phyloP scores from a whole-genome alignment of 2,888 invertebrate species.

The Drosophila falleni region DNA sequence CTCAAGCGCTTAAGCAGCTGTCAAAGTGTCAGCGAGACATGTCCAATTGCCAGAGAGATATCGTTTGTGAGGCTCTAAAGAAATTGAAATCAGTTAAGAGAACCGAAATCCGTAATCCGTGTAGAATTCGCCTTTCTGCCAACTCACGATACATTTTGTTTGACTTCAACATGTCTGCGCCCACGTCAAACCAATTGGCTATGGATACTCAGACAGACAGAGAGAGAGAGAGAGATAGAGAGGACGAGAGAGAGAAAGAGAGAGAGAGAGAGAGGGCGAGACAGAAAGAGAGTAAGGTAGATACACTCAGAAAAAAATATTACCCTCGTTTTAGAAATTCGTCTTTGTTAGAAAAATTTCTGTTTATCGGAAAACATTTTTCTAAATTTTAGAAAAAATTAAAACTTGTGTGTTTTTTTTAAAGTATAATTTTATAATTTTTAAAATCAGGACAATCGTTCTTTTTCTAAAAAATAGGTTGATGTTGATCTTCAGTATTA shows the following conservation, averaged over 20 bases:
- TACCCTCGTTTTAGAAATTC: too few species aligned
- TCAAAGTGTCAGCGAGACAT: constrained; percentile 65
- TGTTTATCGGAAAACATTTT: too few species aligned
- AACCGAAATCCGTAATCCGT: constrained; percentile 27
- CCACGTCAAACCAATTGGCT: constrained; percentile 71
- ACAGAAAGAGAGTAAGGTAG: background rate
- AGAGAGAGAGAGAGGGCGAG: background rate
- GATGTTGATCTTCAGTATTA: too few species aligned
- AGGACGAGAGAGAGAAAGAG: background rate
- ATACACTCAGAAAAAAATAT: too few species aligned
- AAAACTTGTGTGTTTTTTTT: too few species aligned
- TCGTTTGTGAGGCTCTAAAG: constrained; percentile 24
- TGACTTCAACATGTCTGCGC: constrained; percentile 65
- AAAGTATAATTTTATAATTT: too few species aligned
- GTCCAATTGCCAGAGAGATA: constrained; percentile 42
- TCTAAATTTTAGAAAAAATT: too few species aligned
- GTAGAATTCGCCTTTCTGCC: constrained; percentile 41
- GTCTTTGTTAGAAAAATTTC: too few species aligned
- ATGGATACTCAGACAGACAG: constrained; percentile 24
- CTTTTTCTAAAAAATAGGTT: too few species aligned
- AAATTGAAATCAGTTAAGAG: constrained; percentile 61
- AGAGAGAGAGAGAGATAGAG: background rate
- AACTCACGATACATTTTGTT: constrained; percentile 58
- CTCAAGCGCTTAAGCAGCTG: constrained; percentile 74
- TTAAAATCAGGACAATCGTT: too few species aligned